A percentile compares a stretch with the other conserved stretches of the same genome.
phyloP scores from a whole-genome alignment of 2,888 invertebrate species.

The Himalopsyche kuldschensis region DNA sequence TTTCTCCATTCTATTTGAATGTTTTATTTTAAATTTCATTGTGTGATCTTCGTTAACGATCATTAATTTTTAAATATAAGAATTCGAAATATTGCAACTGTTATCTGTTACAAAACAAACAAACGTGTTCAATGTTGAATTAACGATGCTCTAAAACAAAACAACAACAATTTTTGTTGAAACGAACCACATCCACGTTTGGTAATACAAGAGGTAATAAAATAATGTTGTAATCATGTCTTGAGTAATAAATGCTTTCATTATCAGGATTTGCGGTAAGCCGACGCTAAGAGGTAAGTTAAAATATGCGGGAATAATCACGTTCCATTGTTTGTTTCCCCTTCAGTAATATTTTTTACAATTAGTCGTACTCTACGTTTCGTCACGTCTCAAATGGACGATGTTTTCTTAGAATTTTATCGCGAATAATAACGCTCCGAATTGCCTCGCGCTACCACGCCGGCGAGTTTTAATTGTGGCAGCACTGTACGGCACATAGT shows the following conservation, averaged over 20 bases:
- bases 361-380: background rate
- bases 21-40: no score
- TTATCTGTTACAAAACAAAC: background rate
- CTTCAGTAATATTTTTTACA: constrained; percentile 1
- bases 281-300: background rate
- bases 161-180: no score
- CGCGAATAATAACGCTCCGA: background rate
- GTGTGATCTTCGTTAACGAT: no score
- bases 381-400: background rate
- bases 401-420: background rate
- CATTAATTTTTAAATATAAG: no score
- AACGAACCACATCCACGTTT: background rate
- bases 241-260: background rate
- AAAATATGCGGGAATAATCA: constrained; percentile 3
- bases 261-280: background rate
- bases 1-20: no score
- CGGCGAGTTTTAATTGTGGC: background rate
- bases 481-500: background rate
- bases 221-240: background rate
- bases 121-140: no score
- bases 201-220: background rate
- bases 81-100: no score
- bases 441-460: background rate
- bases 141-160: no score
- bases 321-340: background rate